These are phyloP conservation scores for Frankliniella intonsa DNA, from an alignment of 2,888 invertebrate species.

Conservation along the genomic window DNA sequence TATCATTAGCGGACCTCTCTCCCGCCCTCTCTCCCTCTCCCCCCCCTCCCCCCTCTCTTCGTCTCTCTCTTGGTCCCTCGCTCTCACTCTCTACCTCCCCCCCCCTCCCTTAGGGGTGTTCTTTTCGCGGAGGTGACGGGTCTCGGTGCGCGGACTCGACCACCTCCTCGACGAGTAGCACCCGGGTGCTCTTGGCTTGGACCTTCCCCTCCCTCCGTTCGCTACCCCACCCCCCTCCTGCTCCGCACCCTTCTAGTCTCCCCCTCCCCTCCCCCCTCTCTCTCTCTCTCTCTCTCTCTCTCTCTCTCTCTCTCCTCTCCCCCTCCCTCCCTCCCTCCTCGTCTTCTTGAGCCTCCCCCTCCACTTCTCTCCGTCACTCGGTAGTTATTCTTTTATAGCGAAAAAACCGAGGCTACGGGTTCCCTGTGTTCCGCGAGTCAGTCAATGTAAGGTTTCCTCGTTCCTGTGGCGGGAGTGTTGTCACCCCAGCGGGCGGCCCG, in stretches of 20 bases:
- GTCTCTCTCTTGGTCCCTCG: background rate
- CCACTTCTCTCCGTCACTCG: background rate
- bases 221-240: background rate
- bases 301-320: background rate
- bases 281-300: background rate
- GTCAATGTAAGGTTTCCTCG: slow-evolving; percentile 13
- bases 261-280: background rate
- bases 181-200: too few species aligned
- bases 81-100: background rate
- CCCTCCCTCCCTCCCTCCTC: background rate
- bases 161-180: too few species aligned
- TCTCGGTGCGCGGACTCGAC: background rate
- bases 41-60: too few species aligned
- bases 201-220: background rate
- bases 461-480: background rate
- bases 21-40: too few species aligned
- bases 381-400: slow-evolving; percentile 27
- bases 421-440: slow-evolving; percentile 8
- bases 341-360: background rate
- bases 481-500: background rate
- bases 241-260: background rate
- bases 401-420: background rate
- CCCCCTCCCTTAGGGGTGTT: background rate
- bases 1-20: too few species aligned
- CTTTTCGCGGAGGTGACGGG: background rate